These are phyloP conservation scores for Siderastrea siderea DNA, from an alignment of 92 coral and sea anemone species.

Conservation along the genomic window DNA sequence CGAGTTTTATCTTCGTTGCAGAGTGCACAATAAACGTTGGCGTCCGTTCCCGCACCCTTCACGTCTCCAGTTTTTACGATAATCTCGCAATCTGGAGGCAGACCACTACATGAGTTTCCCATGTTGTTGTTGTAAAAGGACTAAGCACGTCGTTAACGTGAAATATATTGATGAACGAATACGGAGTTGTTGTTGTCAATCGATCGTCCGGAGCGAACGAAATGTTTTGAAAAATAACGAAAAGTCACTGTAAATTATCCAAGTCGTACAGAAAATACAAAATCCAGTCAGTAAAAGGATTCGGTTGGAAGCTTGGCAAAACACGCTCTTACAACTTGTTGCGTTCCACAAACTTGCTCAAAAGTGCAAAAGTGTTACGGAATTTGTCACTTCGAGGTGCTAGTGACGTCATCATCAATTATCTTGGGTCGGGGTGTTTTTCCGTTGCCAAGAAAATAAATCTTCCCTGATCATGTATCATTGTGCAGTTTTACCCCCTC, in stretches of 20 bases:
- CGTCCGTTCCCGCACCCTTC: slow-evolving; percentile 98
- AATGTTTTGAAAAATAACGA: neutral
- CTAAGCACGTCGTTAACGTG: no score
- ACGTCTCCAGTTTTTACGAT: slow-evolving; percentile 98
- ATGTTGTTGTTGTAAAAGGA: slow-evolving; percentile 34
- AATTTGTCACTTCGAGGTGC: slow-evolving; percentile 10
- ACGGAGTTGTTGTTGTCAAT: neutral
- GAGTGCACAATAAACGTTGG: slow-evolving; percentile 91
- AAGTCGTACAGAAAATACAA: neutral
- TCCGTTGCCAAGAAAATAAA: slow-evolving; percentile 40
- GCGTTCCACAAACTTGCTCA: neutral
- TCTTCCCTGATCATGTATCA: neutral
- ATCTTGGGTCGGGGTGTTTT: slow-evolving; percentile 4
- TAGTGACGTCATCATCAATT: slow-evolving; percentile 35
- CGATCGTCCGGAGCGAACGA: neutral
- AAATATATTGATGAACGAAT: neutral
- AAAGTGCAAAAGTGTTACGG: slow-evolving; percentile 2
- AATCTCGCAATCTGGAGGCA: slow-evolving; percentile 95
- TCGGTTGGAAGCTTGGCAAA: neutral
- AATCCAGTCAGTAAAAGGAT: neutral
- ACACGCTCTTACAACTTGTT: slow-evolving; percentile 4
- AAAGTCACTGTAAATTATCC: neutral
- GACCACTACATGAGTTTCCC: slow-evolving; percentile 90
- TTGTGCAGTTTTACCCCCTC: neutral
- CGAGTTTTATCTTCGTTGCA: slow-evolving; percentile 81